phyloP scores from a whole-genome alignment of 2,888 invertebrate species.

The Phalera bucephala region DNA sequence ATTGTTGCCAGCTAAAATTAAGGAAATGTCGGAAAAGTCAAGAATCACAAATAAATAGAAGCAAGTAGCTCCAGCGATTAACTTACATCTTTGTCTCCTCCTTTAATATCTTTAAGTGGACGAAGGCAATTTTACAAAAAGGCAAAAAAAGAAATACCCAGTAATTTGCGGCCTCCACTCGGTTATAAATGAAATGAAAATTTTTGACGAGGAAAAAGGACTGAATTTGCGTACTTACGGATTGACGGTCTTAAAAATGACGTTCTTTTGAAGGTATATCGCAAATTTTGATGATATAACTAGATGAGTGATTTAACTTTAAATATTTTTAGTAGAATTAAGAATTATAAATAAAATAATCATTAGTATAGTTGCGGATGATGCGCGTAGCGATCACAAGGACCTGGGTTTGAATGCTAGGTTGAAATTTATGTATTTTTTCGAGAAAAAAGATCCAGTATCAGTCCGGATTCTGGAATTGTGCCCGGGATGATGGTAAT shows the following conservation, averaged over 20 bases:
- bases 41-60: slow-evolving; percentile 36
- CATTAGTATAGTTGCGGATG: no score
- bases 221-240: slow-evolving; percentile 39
- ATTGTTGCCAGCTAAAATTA: no score
- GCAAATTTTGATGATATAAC: slow-evolving; percentile 32
- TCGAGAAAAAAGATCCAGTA: no score
- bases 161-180: slow-evolving; percentile 73
- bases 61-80: slow-evolving; percentile 44
- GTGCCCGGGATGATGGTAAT: no score
- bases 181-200: slow-evolving; percentile 72
- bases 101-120: slow-evolving; percentile 79
- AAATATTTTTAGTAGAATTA: slow-evolving; percentile 16
- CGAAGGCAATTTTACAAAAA: slow-evolving; percentile 74
- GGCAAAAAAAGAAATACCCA: slow-evolving; percentile 60
- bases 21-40: slow-evolving; percentile 9
- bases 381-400: no score
- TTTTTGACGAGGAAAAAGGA: slow-evolving; percentile 60
- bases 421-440: no score
- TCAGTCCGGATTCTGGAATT: no score
- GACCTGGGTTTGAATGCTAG: no score
- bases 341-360: not conserved
- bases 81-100: slow-evolving; percentile 60
- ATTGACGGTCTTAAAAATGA: slow-evolving; percentile 34
- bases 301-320: slow-evolving; percentile 7
- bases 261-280: slow-evolving; percentile 35